Conservation (phyloP, 2,888 invertebrate genomes). For the Protophormia terraenovae region DNA sequence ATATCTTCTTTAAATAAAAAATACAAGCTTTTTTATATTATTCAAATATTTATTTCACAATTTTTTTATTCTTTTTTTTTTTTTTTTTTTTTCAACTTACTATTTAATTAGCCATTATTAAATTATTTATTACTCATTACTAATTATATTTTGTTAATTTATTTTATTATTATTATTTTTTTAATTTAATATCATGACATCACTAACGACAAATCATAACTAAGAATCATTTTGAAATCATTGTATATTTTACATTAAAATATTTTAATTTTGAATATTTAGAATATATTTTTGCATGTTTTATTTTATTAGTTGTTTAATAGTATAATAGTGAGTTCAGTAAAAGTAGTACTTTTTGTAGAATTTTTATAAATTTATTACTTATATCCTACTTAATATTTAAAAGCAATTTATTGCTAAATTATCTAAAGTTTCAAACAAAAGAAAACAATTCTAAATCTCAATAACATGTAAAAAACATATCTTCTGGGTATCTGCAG, state of each 20-base stretch:
- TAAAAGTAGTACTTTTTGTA: too few species aligned
- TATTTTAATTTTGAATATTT: background rate
- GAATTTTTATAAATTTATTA: too few species aligned
- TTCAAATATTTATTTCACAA: slow-evolving; percentile 48
- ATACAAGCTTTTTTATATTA: slow-evolving; percentile 43
- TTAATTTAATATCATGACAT: background rate
- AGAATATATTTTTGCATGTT: background rate
- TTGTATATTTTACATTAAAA: background rate
- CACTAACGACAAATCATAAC: background rate
- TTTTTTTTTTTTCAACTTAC: background rate
- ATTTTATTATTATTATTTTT: too few species aligned
- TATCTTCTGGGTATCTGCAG: too few species aligned
- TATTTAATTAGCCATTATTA: background rate
- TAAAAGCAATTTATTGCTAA: too few species aligned
- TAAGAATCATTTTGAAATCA: background rate
- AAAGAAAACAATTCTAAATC: too few species aligned
- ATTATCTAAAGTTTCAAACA: too few species aligned
- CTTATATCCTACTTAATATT: too few species aligned
- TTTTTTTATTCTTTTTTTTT: slow-evolving; percentile 34
- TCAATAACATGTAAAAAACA: too few species aligned
- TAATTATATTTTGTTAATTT: too few species aligned
- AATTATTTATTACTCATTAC: background rate
- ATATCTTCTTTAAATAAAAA: slow-evolving; percentile 69
- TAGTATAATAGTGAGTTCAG: too few species aligned
- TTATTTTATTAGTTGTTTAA: background rate